Base-by-base conservation (phyloP, 2,888 invertebrate species). In the Nomada fabriciana region DNA sequence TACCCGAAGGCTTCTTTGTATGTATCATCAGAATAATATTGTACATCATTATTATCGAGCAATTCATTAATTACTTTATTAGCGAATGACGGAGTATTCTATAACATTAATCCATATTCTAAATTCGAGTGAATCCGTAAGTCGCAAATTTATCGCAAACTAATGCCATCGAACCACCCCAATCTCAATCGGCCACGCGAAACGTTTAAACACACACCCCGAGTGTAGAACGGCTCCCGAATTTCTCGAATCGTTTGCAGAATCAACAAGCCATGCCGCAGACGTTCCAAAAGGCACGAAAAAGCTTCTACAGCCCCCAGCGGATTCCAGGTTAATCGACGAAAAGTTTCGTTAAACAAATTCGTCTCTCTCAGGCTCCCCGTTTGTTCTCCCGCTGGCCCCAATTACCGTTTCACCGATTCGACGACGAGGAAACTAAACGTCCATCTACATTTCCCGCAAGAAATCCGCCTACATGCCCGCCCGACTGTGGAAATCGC, bases 341-440 rank as follows among this genome's bases (percentile, higher is more conserved):
- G 77, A 74, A 77, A 77, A 77, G 77, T 77, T 77, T 67, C 64
- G 65, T 60, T 77, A 77, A 77, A 77, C 77, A 77, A 65, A 77
- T 77, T 77, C 67, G 29, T 36, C 59, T 23, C 50, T 43, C 42
- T 15, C 59, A 57, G 73, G 57, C 61, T 64, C 18, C 47, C 36
- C 63, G 55, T 80, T 77, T 77, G 71, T 80, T 76, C 77, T 68
- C 43, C 42, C 52, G 63, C 63, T 69, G 71, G 77, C 42, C 67
- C 63, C 75, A 79, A 79, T 79, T 79, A 79, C 65, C 68, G 57
- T 69, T 52, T 57, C 36, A 18, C 36, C 25, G 47, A 47, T 61
- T 61, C 69, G 15, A 23, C 61, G 61, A 52, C 47, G 42, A 47
- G 68, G 23, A 53, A 53, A 20, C n/a, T 23, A 55, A 55, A 55